Conservation (phyloP, 2,888 invertebrate genomes). For the Heliconius sara region DNA sequence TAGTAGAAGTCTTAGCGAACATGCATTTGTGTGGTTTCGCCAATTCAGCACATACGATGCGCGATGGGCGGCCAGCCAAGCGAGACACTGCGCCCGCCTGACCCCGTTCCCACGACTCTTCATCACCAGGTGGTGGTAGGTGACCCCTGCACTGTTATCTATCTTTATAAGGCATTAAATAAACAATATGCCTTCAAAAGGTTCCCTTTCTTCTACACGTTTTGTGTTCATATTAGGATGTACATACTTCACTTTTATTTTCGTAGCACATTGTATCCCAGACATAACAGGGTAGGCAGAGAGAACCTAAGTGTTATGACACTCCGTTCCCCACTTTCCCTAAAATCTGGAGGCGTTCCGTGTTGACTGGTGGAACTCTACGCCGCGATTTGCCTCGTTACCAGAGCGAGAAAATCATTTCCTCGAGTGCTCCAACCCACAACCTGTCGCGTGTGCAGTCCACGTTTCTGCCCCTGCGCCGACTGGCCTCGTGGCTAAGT, state of each 20-base stretch:
- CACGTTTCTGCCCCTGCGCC: neutral
- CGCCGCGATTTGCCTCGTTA: neutral
- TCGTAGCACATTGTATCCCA: neutral
- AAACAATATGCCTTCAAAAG: neutral
- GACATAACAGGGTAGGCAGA: too few species aligned
- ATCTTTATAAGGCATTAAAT: conserved; percentile 8
- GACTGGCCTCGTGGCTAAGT: neutral
- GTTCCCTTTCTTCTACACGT: neutral
- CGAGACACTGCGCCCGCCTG: conserved; percentile 76
- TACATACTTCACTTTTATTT: too few species aligned
- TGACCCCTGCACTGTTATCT: conserved; percentile 58
- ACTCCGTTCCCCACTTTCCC: neutral
- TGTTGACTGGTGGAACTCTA: neutral
- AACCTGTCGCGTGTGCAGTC: neutral
- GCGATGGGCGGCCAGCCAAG: conserved; percentile 63
- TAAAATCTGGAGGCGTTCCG: neutral
- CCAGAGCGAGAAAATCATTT: neutral
- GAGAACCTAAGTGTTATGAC: neutral
- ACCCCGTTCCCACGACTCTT: conserved; percentile 77
- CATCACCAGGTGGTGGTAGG: conserved; percentile 53
- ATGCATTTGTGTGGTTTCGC: conserved; percentile 45
- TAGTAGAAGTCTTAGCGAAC: conserved; percentile 43
- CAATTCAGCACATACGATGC: conserved; percentile 49
- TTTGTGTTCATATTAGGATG: neutral
- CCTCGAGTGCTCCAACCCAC: neutral